Percentiles rank a stretch among this genome's conserved stretches.
These are phyloP conservation scores for Pluvianellus socialis DNA, from an alignment of 2,113 vertebrate genomes.

Conservation along the genomic window DNA sequence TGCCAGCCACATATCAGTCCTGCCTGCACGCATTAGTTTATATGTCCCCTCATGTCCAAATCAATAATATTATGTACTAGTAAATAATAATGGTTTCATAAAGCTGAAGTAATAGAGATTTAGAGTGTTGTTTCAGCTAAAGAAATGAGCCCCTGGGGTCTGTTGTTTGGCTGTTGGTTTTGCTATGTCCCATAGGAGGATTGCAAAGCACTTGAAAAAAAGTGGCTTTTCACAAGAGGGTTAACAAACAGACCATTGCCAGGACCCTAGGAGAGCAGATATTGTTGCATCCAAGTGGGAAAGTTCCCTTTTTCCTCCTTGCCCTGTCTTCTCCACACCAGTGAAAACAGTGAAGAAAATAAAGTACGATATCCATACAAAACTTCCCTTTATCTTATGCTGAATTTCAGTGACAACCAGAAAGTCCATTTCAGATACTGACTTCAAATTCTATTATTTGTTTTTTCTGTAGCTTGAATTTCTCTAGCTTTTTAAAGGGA, in stretches of 20 bases:
- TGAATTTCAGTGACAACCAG: background rate
- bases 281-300: background rate
- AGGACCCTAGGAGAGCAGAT: conserved; percentile 7
- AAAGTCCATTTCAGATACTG: background rate
- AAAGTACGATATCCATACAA: background rate
- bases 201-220: conserved; percentile 9
- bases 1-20: background rate
- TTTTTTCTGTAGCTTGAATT: background rate
- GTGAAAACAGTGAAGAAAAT: background rate
- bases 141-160: conserved; percentile 7
- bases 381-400: background rate
- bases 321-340: background rate
- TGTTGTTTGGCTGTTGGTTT: conserved; percentile 41
- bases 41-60: conserved; percentile 14
- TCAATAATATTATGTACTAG: conserved; percentile 12
- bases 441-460: background rate
- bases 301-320: background rate
- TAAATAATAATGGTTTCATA: conserved; percentile 45
- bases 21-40: conserved; percentile 18
- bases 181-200: background rate
- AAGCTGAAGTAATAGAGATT: conserved; percentile 37
- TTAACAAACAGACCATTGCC: background rate
- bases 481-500: background rate
- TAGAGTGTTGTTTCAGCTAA: conserved; percentile 26
- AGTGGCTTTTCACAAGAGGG: conserved; percentile 11